Percentiles rank a stretch among this genome's conserved stretches.
Conservation (phyloP, 2,888 invertebrate genomes). For the Bruchidius siliquastri region DNA sequence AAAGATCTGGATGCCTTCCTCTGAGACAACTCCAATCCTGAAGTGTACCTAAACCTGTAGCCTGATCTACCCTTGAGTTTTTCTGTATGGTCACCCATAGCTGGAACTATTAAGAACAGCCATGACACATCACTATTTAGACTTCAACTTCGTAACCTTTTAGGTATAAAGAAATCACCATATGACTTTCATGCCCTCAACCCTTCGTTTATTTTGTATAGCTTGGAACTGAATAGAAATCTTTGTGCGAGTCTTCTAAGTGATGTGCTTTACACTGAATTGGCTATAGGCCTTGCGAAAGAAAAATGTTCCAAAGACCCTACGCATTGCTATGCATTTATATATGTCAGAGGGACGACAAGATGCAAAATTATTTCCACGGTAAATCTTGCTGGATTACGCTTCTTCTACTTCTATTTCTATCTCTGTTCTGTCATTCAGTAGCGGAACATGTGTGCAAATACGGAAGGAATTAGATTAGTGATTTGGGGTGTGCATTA, state of each 20-base stretch:
- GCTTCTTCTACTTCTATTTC: conserved; percentile 4
- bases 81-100: no score
- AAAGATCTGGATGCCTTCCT: no score
- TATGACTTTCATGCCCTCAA: background rate
- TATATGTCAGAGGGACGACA: conserved; percentile 31
- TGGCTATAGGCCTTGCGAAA: conserved; percentile 12
- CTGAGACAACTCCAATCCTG: no score
- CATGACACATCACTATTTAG: no score
- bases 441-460: background rate
- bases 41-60: no score
- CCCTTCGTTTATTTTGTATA: background rate
- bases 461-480: no score
- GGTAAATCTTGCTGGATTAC: conserved; percentile 35
- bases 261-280: background rate
- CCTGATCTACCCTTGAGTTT: no score
- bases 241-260: background rate
- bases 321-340: conserved; percentile 36
- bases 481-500: no score
- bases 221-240: background rate
- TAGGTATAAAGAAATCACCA: no score
- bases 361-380: conserved; percentile 28
- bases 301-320: conserved; percentile 36
- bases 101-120: no score
- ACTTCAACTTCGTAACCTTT: no score
- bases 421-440: background rate